Evolutionary conservation across 1,140 invertebrate genomes (phyloP).

Genomic region (Drosophila equinoxialis): DNA sequence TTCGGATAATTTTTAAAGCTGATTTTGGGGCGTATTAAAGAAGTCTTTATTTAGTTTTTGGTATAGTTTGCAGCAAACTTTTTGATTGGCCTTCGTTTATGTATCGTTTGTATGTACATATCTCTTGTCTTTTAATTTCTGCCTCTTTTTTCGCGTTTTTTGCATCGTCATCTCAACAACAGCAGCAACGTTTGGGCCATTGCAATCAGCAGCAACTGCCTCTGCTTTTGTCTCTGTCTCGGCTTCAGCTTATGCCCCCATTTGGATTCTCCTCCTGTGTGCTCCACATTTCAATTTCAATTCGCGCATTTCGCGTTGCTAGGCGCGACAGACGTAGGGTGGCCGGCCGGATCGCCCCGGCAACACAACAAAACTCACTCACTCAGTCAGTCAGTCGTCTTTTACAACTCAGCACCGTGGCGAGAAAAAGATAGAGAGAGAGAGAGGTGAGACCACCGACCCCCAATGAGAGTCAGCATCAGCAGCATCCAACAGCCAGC

Average conservation of each 20-base stretch:
- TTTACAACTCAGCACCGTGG: constrained; percentile 57
- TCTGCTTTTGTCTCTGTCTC: not conserved
- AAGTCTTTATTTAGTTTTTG: not conserved
- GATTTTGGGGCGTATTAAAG: no score
- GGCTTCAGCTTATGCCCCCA: constrained; percentile 38
- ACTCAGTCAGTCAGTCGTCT: constrained; percentile 35
- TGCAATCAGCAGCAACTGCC: constrained; percentile 58
- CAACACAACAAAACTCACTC: constrained; percentile 26
- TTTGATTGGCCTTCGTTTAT: not conserved
- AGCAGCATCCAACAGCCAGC: constrained; percentile 36
- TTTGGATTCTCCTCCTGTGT: constrained; percentile 37
- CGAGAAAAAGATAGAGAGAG: not conserved
- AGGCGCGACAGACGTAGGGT: constrained; percentile 33
- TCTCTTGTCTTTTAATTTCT: constrained; percentile 23
- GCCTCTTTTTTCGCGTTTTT: constrained; percentile 38
- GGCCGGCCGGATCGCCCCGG: constrained; percentile 22
- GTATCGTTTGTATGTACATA: constrained; percentile 2
- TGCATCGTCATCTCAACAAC: constrained; percentile 55
- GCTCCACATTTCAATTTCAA: constrained; percentile 54
- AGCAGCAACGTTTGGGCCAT: constrained; percentile 36
- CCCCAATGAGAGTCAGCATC: constrained; percentile 50
- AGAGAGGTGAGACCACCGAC: constrained; percentile 43
- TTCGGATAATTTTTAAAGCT: no score
- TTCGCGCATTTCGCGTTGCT: constrained; percentile 66
- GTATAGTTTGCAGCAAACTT: not conserved